Evolutionary conservation across 2,113 vertebrate species (phyloP), one percentile per base, ranked within the genome.

Genomic region (Misgurnus mizolepis): DNA sequence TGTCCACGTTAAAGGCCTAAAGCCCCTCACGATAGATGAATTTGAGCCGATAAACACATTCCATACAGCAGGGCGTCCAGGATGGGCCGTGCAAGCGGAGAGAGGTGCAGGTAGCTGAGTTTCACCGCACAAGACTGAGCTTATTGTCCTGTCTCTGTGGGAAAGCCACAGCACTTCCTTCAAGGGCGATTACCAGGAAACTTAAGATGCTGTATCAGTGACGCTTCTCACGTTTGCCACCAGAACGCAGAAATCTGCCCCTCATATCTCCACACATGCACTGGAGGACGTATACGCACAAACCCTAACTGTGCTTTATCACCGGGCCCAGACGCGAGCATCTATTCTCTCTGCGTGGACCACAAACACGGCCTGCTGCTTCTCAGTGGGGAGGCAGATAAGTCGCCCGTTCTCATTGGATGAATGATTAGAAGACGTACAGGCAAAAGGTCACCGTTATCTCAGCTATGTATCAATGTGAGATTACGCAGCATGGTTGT

Each of bases 81-180:
- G 83, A 82, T 76, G 55, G 71, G 70, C 56, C n/a, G 4, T 72
- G 67, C 43, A 62, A 74, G 78, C 18, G 64, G 67, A 78, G 64
- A 75, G 76, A 70, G 79, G 66, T 66, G 78, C 70, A 82, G 80
- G 79, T 79, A 81, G 82, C 50, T 60, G 72, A 73, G 88, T 78
- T 85, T 69, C 88, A 89, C 89, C 91, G 91, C 91, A 92, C 93
- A 77, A 86, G 88, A 89, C 89, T 83, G 79, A 11, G 83, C 68
- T 86, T 87, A 91, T 93, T 93, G 93, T 94, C 91, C 89, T 82
- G 17, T n/a, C 40, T 80, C 90, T 93, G 93, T 94, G 94, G 92
- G 94, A 94, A 95, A 94, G 67, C 80, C 76, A 80, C 81, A 93
- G 88, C 82, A 88, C 86, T 92, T 94, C 91, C 91, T 94, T 89